A percentile compares a stretch with the other conserved stretches of the same genome.
phyloP scores from a whole-genome alignment of 2,797 vertebrate genomes.

The Aselliscus stoliczkanus region DNA sequence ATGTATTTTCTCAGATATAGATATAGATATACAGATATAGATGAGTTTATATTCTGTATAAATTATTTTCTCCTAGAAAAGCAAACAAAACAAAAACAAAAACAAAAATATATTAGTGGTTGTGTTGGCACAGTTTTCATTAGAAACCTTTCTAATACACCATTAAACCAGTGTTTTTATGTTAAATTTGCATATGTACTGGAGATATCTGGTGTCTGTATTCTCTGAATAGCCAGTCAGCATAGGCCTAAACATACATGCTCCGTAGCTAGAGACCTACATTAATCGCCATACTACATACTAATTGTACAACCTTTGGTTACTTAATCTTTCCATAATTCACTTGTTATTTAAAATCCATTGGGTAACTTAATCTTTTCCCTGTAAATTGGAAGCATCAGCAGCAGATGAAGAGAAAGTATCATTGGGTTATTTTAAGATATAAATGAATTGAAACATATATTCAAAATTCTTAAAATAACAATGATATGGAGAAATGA shows the following conservation, averaged over 20 bases:
- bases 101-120: not conserved
- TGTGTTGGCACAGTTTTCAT: not conserved
- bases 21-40: no score
- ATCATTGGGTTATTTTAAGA: not conserved
- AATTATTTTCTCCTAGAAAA: not conserved
- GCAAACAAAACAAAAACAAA: no score
- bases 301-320: not conserved
- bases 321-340: not conserved
- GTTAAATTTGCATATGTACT: not conserved
- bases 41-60: not conserved
- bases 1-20: not conserved
- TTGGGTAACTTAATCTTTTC: not conserved
- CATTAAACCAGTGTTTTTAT: not conserved
- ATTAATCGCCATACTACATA: not conserved
- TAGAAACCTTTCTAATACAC: not conserved
- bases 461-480: not conserved
- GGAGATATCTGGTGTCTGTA: not conserved
- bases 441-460: not conserved
- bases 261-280: not conserved
- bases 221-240: not conserved
- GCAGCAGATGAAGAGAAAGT: not conserved
- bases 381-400: not conserved
- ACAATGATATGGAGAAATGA: not conserved
- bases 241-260: fast-evolving
- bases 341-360: not conserved